Percentiles rank a stretch among this genome's conserved stretches.
Evolutionary conservation across 1,140 invertebrate species (phyloP).

Genomic region (Meloidogyne floridensis): DNA sequence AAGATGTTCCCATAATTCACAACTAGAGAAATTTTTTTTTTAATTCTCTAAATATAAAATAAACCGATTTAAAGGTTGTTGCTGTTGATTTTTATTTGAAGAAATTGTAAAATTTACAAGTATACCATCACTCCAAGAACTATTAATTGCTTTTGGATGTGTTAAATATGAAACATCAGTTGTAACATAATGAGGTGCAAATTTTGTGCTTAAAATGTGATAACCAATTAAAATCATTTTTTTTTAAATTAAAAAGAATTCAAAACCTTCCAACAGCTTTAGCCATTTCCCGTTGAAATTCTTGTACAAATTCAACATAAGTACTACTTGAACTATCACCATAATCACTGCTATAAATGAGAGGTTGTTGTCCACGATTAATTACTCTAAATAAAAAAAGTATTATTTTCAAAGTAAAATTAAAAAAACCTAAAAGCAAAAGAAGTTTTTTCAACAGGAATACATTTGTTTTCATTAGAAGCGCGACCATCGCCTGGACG

Average conservation of each 20-base stretch:
- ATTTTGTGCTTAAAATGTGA: slow-evolving; percentile 47
- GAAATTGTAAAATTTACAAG: slow-evolving; percentile 62
- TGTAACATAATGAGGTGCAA: slow-evolving; percentile 63
- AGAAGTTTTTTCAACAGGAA: slow-evolving; percentile 54
- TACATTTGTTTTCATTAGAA: slow-evolving; percentile 47
- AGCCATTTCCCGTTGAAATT: slow-evolving; percentile 58
- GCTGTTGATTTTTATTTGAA: slow-evolving; percentile 41
- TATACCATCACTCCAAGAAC: slow-evolving; percentile 59
- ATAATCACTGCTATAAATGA: slow-evolving; percentile 63
- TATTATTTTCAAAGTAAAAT: background rate
- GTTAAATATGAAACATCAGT: slow-evolving; percentile 61
- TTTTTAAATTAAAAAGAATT: background rate
- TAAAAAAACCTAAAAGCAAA: slow-evolving; percentile 35
- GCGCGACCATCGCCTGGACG: slow-evolving; percentile 54
- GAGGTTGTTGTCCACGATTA: slow-evolving; percentile 50
- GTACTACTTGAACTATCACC: slow-evolving; percentile 50
- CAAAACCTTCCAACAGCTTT: slow-evolving; percentile 48
- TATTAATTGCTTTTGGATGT: slow-evolving; percentile 65
- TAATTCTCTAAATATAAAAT: background rate
- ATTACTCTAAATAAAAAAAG: slow-evolving; percentile 46
- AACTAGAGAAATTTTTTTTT: slow-evolving; percentile 7
- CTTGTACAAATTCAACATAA: slow-evolving; percentile 62
- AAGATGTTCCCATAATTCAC: slow-evolving; percentile 62
- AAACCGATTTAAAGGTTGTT: slow-evolving; percentile 51
- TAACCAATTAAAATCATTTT: background rate